These are phyloP conservation scores for Megalops cyprinoides DNA, from an alignment of 2,797 vertebrate species.

Conservation along the genomic window DNA sequence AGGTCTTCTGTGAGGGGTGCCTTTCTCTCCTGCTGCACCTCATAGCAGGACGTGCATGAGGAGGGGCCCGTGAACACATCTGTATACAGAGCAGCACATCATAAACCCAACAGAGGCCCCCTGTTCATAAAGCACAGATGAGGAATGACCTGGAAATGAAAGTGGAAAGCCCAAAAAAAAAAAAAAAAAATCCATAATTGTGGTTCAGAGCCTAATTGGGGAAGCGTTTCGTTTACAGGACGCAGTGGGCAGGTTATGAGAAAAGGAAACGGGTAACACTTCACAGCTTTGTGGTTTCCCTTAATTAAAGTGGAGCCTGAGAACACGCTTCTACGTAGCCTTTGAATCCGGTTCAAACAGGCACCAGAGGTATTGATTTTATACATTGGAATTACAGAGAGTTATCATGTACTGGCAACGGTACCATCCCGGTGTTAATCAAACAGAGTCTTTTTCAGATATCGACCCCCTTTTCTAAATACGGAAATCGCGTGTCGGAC, in stretches of 20 bases:
- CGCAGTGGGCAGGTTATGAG: background rate
- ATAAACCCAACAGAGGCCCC: background rate
- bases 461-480: slow-evolving; percentile 1
- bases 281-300: background rate
- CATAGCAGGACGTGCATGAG: too few species aligned
- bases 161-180: background rate
- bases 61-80: background rate
- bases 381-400: background rate
- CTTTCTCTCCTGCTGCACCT: slow-evolving; percentile 2
- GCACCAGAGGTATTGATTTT: background rate
- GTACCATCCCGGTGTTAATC: background rate
- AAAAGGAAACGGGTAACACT: background rate
- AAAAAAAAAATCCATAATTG: background rate
- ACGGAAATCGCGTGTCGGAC: slow-evolving; percentile 17
- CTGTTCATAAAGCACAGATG: background rate
- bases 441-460: slow-evolving; percentile 6
- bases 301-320: slow-evolving; percentile 7
- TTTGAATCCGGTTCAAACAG: background rate
- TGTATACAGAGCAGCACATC: background rate
- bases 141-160: background rate
- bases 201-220: background rate
- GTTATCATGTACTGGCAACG: background rate
- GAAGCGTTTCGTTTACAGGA: background rate
- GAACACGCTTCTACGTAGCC: background rate
- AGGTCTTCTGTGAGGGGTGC: background rate